Conservation (phyloP, 2,113 vertebrate species). For the Silurus meridionalis region DNA sequence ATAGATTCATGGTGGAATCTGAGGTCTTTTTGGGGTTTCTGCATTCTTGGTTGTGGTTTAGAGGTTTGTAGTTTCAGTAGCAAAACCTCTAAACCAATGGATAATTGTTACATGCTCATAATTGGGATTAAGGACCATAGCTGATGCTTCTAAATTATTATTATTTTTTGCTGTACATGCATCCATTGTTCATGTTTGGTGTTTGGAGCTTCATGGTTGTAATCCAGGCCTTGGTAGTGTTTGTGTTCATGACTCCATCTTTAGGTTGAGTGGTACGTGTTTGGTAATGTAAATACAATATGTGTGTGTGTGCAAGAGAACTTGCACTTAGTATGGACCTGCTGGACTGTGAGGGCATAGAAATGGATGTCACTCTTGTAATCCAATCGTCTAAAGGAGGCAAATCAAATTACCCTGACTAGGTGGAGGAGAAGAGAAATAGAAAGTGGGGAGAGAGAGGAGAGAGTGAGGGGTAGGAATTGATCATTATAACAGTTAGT, state of each 20-base stretch:
- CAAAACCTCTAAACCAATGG: no score
- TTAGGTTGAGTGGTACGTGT: not conserved
- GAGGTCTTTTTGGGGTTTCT: not conserved
- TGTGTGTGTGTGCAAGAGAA: conserved; percentile 18
- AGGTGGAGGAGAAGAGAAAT: conserved; percentile 15
- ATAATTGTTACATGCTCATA: not conserved
- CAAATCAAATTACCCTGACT: conserved; percentile 54
- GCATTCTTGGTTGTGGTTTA: not conserved
- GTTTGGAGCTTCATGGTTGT: not conserved
- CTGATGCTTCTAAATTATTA: not conserved
- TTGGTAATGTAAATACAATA: not conserved
- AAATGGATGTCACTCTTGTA: conserved; percentile 58
- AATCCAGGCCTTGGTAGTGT: not conserved
- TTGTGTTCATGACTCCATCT: not conserved
- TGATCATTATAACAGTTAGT: conserved; percentile 5
- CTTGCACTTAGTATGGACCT: conserved; percentile 16
- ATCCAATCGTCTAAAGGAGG: conserved; percentile 50
- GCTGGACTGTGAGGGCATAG: conserved; percentile 44
- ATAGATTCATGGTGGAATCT: not conserved
- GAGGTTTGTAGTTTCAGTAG: not conserved
- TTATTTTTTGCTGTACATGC: not conserved
- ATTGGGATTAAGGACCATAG: not conserved
- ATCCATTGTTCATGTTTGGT: not conserved
- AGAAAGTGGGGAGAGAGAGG: conserved; percentile 7
- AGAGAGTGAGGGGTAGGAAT: not conserved